phyloP scores from a whole-genome alignment of 2,113 vertebrate genomes.

The Delphinus delphis region DNA sequence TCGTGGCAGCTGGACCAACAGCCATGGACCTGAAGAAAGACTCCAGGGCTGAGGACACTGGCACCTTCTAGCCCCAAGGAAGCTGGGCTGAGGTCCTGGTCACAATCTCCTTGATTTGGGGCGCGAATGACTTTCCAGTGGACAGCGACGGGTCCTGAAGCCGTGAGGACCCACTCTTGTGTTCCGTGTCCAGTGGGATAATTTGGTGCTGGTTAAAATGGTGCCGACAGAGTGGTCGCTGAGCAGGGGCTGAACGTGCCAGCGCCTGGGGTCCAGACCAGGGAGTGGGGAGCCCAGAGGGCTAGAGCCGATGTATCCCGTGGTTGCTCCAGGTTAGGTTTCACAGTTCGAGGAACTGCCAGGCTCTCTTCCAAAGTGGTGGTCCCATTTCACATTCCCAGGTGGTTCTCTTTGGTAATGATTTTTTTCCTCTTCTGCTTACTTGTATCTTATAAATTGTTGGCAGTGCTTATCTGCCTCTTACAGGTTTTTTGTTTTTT shows the following conservation, averaged over 20 bases:
- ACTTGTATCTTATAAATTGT: neutral
- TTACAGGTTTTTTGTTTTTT: neutral
- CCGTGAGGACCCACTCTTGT: neutral
- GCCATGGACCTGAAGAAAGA: neutral
- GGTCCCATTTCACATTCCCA: neutral
- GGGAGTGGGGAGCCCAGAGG: accelerated
- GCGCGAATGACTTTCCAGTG: neutral
- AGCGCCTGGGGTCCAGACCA: accelerated
- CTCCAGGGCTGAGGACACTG: neutral
- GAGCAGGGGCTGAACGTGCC: neutral
- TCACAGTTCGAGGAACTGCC: neutral
- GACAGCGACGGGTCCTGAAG: neutral
- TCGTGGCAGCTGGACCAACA: neutral
- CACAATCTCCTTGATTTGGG: neutral
- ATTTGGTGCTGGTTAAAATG: neutral
- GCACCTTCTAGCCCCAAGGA: neutral
- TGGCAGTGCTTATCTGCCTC: accelerated
- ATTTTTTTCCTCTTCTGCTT: neutral
- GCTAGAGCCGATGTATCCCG: accelerated
- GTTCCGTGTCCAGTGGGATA: neutral
- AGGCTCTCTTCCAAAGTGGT: neutral
- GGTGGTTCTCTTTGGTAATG: neutral
- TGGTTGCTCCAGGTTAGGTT: neutral
- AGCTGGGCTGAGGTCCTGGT: no score
- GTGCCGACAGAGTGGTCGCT: accelerated